A percentile compares a stretch with the other conserved stretches of the same genome.
phyloP scores from a whole-genome alignment of 2,888 invertebrate species.

The Hyalella azteca region DNA sequence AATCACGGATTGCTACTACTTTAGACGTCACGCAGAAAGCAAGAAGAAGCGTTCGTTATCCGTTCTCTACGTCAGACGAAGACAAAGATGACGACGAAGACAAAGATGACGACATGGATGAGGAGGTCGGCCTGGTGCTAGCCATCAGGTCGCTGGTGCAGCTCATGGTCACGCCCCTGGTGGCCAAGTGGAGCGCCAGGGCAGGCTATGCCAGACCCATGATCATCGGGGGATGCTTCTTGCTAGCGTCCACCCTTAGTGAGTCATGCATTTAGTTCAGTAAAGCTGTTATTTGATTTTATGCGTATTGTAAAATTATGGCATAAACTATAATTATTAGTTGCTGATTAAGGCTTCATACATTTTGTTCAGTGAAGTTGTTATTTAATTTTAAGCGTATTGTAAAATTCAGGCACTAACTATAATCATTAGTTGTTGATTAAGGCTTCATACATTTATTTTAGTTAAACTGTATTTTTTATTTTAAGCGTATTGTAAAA shows the following conservation, averaged over 20 bases:
- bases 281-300: not conserved
- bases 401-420: too few species aligned
- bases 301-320: too few species aligned
- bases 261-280: too few species aligned
- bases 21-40: not conserved
- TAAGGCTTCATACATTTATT: too few species aligned
- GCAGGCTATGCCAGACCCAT: conserved; percentile 74
- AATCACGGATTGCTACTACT: not conserved
- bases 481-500: too few species aligned
- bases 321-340: too few species aligned
- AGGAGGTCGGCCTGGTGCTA: conserved; percentile 63
- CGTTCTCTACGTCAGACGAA: not conserved
- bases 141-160: conserved; percentile 83
- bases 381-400: too few species aligned
- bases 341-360: too few species aligned
- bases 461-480: too few species aligned
- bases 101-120: not conserved
- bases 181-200: conserved; percentile 73
- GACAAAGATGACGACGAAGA: not conserved
- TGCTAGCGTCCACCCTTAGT: conserved; percentile 67
- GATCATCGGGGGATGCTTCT: conserved; percentile 72
- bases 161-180: conserved; percentile 76
- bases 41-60: not conserved
- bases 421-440: too few species aligned
- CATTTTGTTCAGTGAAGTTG: too few species aligned